Evolutionary conservation across 2,888 invertebrate genomes (phyloP), one percentile per base, ranked within the genome.

Genomic region (Diarsia brunnea): DNA sequence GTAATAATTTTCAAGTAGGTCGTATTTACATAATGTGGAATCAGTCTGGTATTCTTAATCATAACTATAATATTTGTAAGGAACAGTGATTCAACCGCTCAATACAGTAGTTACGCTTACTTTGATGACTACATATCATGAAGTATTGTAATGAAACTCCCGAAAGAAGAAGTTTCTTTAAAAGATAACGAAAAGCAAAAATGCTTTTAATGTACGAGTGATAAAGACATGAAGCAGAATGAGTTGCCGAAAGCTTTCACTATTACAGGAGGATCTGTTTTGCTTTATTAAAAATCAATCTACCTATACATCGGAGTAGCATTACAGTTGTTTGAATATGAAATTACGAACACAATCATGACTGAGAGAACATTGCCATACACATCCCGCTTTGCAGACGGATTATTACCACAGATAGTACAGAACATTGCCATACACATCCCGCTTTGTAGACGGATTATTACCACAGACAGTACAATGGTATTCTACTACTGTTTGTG

Each of bases 401-500:
- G 65, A 66, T 81, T 68, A 70, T 24, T 58, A 61, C n/a, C 24
- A 55, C 49, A 64, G 47, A n/a, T n/a, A n/a, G n/a, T n/a, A n/a
- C n/a, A 61, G 21, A 69, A 66, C 43, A 75, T 67, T 51, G 60
- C 21, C 47, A 19, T 79, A 53, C 7, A 74, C 2, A 43, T 55
- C 24, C 43, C 10, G 43, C 27, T 51, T 51, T 3, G 21, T 65
- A 67, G 31, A 60, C 31, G 11, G 65, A 66, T 81, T 68, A 70
- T 24, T 58, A 61, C n/a, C 21, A 55, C 49, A 65, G 47, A 55
- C 31, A 53, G 58, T 55, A 70, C 51, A 68, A 65, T 70, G 53
- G 53, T 68, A 53, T 71, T 63, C 70, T 60, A 66, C 69, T 47
- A 64, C 53, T 77, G 71, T 75, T 80, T 75, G 65, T 73, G 16